Percentiles rank a stretch among this genome's conserved stretches.
Evolutionary conservation across 2,113 vertebrate species (phyloP).

Genomic region (Cyphomyrus plagiostoma): DNA sequence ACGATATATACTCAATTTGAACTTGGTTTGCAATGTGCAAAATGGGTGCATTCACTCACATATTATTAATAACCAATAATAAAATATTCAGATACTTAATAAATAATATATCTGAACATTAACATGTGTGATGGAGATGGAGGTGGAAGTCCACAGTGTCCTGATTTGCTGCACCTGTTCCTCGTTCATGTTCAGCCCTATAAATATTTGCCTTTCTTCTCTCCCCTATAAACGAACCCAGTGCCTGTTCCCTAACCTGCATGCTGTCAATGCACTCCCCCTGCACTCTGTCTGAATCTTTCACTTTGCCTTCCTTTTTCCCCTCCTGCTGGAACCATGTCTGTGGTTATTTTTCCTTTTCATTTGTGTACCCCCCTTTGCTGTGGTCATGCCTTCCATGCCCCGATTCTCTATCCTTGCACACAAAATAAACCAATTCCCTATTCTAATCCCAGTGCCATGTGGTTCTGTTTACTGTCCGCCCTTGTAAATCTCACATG

Average conservation of each 20-base stretch:
- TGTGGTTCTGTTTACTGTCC: not conserved
- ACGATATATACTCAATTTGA: not conserved
- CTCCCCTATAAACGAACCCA: not conserved
- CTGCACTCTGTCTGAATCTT: not conserved
- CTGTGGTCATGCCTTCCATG: not conserved
- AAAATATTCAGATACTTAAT: not conserved
- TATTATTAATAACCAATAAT: slow-evolving; percentile 5
- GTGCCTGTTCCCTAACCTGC: not conserved
- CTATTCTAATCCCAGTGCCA: not conserved
- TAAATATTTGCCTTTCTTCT: not conserved
- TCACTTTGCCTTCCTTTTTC: not conserved
- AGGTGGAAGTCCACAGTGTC: not conserved
- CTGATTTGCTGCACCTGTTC: not conserved
- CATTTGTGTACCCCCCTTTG: not conserved
- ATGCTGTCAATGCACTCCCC: not conserved
- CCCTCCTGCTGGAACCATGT: not conserved
- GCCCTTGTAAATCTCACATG: not conserved
- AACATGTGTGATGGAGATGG: not conserved
- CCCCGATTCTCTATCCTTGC: not conserved
- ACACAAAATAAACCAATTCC: not conserved
- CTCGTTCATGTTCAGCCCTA: not conserved
- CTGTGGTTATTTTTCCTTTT: not conserved
- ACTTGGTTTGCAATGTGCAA: not conserved
- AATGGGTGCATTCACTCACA: not conserved
- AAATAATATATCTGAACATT: not conserved